Conservation (phyloP, 2,113 vertebrate genomes). For the Gopherus evgoodei region DNA sequence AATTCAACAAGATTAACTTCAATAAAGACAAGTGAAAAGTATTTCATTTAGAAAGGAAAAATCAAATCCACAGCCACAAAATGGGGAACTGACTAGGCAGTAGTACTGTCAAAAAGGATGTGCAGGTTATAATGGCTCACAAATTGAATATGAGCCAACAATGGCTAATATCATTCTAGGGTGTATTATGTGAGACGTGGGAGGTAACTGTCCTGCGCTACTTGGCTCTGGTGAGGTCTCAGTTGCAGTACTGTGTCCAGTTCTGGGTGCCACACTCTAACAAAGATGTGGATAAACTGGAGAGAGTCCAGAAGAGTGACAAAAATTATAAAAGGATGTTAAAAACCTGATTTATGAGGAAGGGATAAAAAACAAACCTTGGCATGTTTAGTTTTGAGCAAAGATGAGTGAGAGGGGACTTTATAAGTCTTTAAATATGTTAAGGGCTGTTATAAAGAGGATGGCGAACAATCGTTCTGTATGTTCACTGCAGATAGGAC, state of each 20-base stretch:
- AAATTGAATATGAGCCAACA: not conserved
- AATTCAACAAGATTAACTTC: not conserved
- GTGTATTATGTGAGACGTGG: not conserved
- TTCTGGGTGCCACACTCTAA: not conserved
- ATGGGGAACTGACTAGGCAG: not conserved
- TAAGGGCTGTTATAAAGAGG: not conserved
- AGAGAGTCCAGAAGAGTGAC: not conserved
- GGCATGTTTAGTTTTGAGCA: no score
- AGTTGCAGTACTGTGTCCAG: not conserved
- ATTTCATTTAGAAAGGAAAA: not conserved
- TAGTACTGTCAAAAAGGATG: not conserved
- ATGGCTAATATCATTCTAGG: not conserved
- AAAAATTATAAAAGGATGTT: not conserved
- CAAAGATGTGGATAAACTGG: not conserved
- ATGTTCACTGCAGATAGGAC: not conserved
- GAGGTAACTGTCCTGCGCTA: not conserved
- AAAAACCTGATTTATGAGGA: no score
- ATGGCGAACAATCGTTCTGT: not conserved
- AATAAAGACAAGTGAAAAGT: not conserved
- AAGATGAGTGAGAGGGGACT: not conserved
- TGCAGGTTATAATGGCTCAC: not conserved
- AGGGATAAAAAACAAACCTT: no score
- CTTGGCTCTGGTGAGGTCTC: not conserved
- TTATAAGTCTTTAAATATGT: not conserved
- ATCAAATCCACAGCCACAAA: not conserved